Evolutionary conservation across 2,113 vertebrate species (phyloP), one percentile per base, ranked within the genome.

Genomic region (Urocitellus parryii): DNA sequence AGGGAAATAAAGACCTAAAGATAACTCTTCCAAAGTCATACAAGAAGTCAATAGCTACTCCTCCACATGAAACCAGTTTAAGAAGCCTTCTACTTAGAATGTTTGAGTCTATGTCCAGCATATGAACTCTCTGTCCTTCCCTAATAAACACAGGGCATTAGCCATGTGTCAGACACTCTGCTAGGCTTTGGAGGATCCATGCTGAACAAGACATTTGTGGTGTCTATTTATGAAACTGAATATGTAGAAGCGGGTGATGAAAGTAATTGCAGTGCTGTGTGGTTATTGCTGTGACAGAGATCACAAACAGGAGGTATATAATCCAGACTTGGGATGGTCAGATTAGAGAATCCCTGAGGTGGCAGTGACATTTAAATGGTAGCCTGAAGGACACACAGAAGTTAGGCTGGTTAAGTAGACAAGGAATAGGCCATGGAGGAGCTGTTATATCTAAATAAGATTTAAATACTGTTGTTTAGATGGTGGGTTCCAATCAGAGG

Each of bases 1-100:
- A 93, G 87, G 42, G 78, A 86, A 88, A 93, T 32, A 32, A 91
- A 76, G 34, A 80, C 17, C 45, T 95, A 39, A 17, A 73, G 81
- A 37, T 34, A 83, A 51, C 32, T 74, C 63, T 88, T 72, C 51
- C 25, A n/a, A 92, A 74, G 48, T 58, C 73, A 88, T 13, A 22
- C 0, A 45, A 81, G 73, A 88, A 88, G 56, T 53, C 37, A 61
- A 27, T 2, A 13, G 45, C 16, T 94, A 20, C 27, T 73, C 13
- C 27, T 91, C 58, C 79, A 68, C 16, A 58, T 73, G 65, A 88
- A 95, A 70, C 2, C 27, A 32, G 58, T 68, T 70, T 56, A 58
- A 10, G 61, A 68, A 32, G 45, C 45, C 72, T 13, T 53, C 9
- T 65, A 85, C 24, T 63, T 32, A 70, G 67, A 13, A 65, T 1